A percentile compares a stretch with the other conserved stretches of the same genome.
Evolutionary conservation across 2,888 invertebrate species (phyloP).

Genomic region (Leucophenga maculata): DNA sequence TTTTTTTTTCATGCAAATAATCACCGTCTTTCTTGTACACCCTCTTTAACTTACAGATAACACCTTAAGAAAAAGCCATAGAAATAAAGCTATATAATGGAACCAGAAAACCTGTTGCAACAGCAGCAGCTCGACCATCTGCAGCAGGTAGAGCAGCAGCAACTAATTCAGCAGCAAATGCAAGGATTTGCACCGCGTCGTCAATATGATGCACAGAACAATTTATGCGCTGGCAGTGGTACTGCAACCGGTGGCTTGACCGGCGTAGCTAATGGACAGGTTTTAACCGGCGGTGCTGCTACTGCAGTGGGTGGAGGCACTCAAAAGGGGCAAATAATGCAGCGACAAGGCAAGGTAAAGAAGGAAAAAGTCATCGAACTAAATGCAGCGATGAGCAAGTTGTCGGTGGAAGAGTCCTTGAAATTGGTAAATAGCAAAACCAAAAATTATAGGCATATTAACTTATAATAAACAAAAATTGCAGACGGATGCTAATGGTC

Average conservation of each 20-base stretch:
- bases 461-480: not conserved
- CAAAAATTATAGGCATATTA: too few relatives aligned
- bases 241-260: constrained; percentile 32
- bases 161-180: constrained; percentile 44
- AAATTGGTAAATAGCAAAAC: constrained; percentile 57
- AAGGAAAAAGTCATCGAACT: constrained; percentile 59
- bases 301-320: constrained; percentile 21
- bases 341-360: constrained; percentile 54
- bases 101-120: constrained; percentile 45
- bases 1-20: constrained; percentile 12
- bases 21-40: not conserved
- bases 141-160: constrained; percentile 34
- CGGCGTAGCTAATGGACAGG: constrained; percentile 52
- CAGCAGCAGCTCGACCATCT: constrained; percentile 23
- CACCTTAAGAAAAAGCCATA: constrained; percentile 29
- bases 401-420: constrained; percentile 66
- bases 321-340: constrained; percentile 42
- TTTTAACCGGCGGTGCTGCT: constrained; percentile 12
- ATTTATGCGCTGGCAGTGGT: constrained; percentile 8
- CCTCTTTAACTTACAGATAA: constrained; percentile 41
- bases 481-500: constrained; percentile 80
- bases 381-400: constrained; percentile 48
- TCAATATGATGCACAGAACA: constrained; percentile 53
- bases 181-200: constrained; percentile 70
- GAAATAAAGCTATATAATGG: constrained; percentile 42